Conservation (phyloP, 2,888 invertebrate species). For the Poecilobothrus nobilitatus region DNA sequence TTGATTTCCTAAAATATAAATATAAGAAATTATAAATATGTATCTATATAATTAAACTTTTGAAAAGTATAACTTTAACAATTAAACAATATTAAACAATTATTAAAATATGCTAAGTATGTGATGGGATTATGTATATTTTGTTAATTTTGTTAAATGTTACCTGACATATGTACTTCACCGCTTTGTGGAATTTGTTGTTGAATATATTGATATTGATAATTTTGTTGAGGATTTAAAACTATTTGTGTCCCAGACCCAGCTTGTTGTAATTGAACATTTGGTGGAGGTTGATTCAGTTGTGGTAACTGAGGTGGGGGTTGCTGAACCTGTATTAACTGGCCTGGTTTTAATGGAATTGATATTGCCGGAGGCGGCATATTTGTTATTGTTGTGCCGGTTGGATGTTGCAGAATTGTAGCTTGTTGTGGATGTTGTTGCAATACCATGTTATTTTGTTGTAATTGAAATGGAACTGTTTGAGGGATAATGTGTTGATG, state of each 20-base stretch:
- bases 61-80: background rate
- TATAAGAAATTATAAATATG: background rate
- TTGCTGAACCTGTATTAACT: constrained; percentile 22
- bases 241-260: constrained; percentile 23
- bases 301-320: constrained; percentile 20
- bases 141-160: background rate
- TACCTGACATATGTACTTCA: background rate
- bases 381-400: constrained; percentile 11
- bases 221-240: constrained; percentile 23
- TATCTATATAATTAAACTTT: background rate
- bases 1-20: constrained; percentile 19
- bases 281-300: constrained; percentile 24
- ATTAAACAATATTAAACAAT: background rate
- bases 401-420: constrained; percentile 18
- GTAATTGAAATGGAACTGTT: constrained; percentile 27
- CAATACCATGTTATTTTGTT: constrained; percentile 28
- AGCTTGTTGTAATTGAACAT: constrained; percentile 24
- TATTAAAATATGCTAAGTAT: constrained; percentile 17
- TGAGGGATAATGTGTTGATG: constrained; percentile 28
- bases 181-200: constrained; percentile 16
- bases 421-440: constrained; percentile 23
- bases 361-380: constrained; percentile 23
- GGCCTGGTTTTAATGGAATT: constrained; percentile 24
- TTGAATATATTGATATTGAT: constrained; percentile 27
- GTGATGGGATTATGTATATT: too few species aligned